Evolutionary conservation across 2,113 vertebrate genomes (phyloP), one percentile per base, ranked within the genome.

Genomic region (Camelus bactrianus): DNA sequence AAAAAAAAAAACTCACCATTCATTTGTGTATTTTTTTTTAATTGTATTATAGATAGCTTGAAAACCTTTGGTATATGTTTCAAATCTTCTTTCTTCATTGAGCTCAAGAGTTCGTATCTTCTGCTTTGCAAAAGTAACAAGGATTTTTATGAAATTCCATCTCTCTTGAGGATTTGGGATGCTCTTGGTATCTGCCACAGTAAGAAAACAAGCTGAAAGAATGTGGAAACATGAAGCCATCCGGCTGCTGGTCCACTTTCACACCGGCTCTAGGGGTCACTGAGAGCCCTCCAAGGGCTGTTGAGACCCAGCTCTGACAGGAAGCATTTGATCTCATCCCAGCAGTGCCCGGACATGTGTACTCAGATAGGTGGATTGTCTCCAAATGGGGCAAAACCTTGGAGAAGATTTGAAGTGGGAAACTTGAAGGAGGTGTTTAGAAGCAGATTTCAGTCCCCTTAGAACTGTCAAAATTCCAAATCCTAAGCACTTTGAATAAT

Each of bases 221-320:
- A 99, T 98, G 98, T 95, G 97, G 97, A 98, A 98, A 94, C 80
- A 67, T 84, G 95, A 97, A 97, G 97, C 98, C 98, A 98, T 98
- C 98, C 98, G 98, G 98, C 96, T 97, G 97, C 94, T 93, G 96
- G 98, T 98, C 98, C 98, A 99, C 98, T 99, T 98, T 98, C 98
- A 94, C 98, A 98, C 98, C 98, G 98, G 98, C 97, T 99, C 96
- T 98, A 98, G 79, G 98, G 99, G 98, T 99, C 99, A 99, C 42
- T 95, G 98, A 98, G 94, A 98, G 96, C 97, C 98, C 97, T 98
- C 96, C 69, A 91, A 98, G 98, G 96, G 97, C 98, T 97, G 97
- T 90, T 98, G 98, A 98, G 98, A 98, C 96, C 58, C 35, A 88
- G 97, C 90, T 97, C 96, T 26, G 65, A 96, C 98, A 98, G 98